Base-by-base conservation (phyloP, 2,113 vertebrate species). In the Heterochromis multidens region DNA sequence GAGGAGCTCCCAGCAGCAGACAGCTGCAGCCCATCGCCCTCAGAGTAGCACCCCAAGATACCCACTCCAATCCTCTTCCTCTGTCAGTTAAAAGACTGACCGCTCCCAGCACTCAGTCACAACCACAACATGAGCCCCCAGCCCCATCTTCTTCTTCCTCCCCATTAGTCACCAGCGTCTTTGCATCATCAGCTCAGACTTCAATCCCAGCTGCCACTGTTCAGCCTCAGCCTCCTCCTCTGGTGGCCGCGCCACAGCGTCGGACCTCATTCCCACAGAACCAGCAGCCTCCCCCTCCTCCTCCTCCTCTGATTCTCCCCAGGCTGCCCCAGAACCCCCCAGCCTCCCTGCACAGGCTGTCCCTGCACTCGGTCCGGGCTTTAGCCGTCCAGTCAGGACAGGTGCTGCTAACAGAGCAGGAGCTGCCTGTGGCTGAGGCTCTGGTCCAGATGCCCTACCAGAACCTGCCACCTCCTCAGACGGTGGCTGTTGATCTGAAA, bases 401-500 rank as follows among this genome's bases (percentile, higher is more conserved):
- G 85, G 89, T 97, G 93, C 95, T 98, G 93, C 95, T 97, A 82
- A 97, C 96, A 4, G 97, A 97, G 94, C 97, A 96, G 43, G 97
- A 97, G 49, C 96, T 97, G 79, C 97, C 97, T 43, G 97, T 97
- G 52, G 96, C 97, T 1, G 97, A 98, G 94, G 96, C 97, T 46
- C 93, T 97, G 91, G 96, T 97, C 92, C 97, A 97, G 95, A 95
- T 98, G 95, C 97, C 97, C 7, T 98, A 97, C 96, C 97, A 97
- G 94, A 95, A 97, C 89, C 96, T 97, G 81, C 96, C 97, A 2
- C 97, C 97, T 29, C 97, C 97, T 8, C 97, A 98, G 93, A 98
- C 98, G 1, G 97, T 97, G 72, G 97, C 98, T 25, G 97, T 98
- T n/a, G 97, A 98, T 87, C 96, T 99, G 25, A 98, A 98, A 91